These are phyloP conservation scores for Drosophila robusta DNA, from an alignment of 2,888 invertebrate genomes.

Conservation along the genomic window DNA sequence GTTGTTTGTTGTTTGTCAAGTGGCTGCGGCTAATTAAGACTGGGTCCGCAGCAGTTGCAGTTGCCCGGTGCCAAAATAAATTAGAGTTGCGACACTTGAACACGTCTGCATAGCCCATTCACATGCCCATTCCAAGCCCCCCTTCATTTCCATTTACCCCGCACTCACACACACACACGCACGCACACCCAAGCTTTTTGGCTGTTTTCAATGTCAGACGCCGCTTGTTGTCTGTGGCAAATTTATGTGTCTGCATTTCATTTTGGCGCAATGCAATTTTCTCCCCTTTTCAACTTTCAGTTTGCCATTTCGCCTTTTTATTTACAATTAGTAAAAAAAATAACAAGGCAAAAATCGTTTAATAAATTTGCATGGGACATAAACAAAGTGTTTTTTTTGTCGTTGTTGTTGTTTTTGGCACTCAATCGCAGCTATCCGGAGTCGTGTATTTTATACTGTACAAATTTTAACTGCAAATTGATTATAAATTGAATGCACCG, in stretches of 20 bases:
- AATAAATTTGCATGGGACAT: slow-evolving; percentile 58
- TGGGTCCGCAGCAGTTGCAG: slow-evolving; percentile 27
- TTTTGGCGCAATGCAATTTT: slow-evolving; percentile 44
- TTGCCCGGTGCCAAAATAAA: slow-evolving; percentile 52
- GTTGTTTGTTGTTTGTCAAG: slow-evolving; percentile 44
- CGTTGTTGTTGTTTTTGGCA: slow-evolving; percentile 22
- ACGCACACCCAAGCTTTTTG: slow-evolving; percentile 8
- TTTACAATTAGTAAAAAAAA: slow-evolving; percentile 52
- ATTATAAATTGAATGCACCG: slow-evolving; percentile 53
- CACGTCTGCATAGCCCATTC: slow-evolving; percentile 38
- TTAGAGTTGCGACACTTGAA: slow-evolving; percentile 66
- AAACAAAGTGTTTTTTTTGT: slow-evolving; percentile 41
- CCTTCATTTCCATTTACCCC: background rate
- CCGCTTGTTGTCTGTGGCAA: slow-evolving; percentile 58
- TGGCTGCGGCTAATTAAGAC: slow-evolving; percentile 64
- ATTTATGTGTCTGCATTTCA: slow-evolving; percentile 74
- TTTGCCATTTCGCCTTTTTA: slow-evolving; percentile 1
- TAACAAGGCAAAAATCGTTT: slow-evolving; percentile 35
- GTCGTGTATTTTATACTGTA: slow-evolving; percentile 5
- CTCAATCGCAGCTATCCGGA: slow-evolving; percentile 36
- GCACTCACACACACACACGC: too few species aligned
- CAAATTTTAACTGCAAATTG: slow-evolving; percentile 53
- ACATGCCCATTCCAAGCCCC: slow-evolving; percentile 2
- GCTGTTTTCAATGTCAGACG: slow-evolving; percentile 68
- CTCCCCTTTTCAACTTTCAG: slow-evolving; percentile 4